Evolutionary conservation across 2,797 vertebrate genomes (phyloP).

Genomic region (Chloroceryle amazona): DNA sequence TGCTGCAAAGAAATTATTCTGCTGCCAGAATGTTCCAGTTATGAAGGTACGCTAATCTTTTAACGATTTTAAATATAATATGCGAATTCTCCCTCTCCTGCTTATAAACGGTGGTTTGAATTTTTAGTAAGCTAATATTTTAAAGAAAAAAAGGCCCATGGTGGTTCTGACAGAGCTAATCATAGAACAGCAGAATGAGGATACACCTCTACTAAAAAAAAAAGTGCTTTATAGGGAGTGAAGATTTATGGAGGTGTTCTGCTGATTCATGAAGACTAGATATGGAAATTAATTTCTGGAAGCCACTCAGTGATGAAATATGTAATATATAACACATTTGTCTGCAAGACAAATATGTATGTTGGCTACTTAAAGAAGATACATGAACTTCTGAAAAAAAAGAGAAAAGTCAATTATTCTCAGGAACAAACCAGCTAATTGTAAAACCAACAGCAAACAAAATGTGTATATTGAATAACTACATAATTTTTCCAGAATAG

Average conservation of each 20-base stretch:
- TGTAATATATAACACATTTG: slow-evolving; percentile 30
- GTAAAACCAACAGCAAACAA: neutral
- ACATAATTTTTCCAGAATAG: neutral
- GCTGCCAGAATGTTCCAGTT: neutral
- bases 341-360: slow-evolving; percentile 48
- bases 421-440: slow-evolving; percentile 8
- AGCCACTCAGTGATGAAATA: slow-evolving; percentile 54
- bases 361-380: slow-evolving; percentile 45
- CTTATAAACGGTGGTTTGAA: slow-evolving; percentile 29
- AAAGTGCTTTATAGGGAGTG: neutral
- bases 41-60: neutral
- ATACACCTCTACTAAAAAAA: slow-evolving; percentile 1
- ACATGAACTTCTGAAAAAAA: neutral
- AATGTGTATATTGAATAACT: neutral
- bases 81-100: neutral
- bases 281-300: slow-evolving; percentile 60
- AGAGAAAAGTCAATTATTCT: neutral
- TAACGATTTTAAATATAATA: slow-evolving; percentile 21
- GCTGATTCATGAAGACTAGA: slow-evolving; percentile 59
- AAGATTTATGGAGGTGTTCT: slow-evolving; percentile 59
- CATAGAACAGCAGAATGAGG: slow-evolving; percentile 30
- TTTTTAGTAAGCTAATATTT: slow-evolving; percentile 30
- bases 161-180: slow-evolving; percentile 45
- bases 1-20: slow-evolving; percentile 9
- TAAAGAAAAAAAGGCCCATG: neutral